Conservation (phyloP, 2,797 vertebrate genomes). For the Sebastes melanostomus region DNA sequence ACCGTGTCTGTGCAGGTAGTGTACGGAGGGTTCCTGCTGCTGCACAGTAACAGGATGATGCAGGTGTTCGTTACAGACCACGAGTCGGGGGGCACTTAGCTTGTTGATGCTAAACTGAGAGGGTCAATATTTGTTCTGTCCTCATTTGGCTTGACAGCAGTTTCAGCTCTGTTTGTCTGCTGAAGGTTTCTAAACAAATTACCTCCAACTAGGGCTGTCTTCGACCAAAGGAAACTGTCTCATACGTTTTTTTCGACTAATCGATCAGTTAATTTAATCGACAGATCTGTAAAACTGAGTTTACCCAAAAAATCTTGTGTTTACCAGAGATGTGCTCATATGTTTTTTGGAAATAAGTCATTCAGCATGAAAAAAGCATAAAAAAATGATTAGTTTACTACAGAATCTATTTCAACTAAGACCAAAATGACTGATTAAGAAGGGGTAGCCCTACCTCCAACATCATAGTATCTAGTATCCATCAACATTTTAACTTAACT, state of each 20-base stretch:
- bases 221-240: background rate
- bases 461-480: too few species aligned
- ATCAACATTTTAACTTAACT: background rate
- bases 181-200: background rate
- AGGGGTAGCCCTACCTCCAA: background rate
- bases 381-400: too few species aligned
- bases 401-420: too few species aligned
- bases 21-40: background rate
- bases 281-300: background rate
- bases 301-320: too few species aligned
- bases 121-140: constrained; percentile 54
- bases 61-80: background rate
- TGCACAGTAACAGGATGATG: background rate
- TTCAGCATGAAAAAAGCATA: too few species aligned
- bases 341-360: too few species aligned
- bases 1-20: background rate
- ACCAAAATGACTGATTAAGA: background rate
- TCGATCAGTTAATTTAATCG: background rate
- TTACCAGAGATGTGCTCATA: too few species aligned
- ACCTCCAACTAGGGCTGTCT: background rate
- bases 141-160: constrained; percentile 7
- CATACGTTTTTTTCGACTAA: background rate
- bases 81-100: constrained; percentile 28
- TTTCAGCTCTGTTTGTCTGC: background rate
- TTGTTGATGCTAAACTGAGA: constrained; percentile 37